phyloP scores from a whole-genome alignment of 2,113 vertebrate species.

The Calonectris borealis region DNA sequence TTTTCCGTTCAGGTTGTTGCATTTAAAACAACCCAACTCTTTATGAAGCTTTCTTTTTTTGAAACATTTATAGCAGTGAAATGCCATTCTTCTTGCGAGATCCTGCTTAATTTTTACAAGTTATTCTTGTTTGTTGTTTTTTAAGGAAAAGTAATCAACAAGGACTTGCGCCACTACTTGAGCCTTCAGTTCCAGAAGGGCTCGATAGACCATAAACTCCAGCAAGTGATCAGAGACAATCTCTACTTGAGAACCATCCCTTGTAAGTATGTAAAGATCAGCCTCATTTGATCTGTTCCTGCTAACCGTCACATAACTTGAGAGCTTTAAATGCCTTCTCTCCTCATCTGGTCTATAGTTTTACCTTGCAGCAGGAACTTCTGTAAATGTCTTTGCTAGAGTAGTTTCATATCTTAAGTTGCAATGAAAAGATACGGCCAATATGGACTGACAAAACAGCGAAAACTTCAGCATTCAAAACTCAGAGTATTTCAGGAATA shows the following conservation, averaged over 20 bases:
- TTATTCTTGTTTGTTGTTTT: slow-evolving; percentile 7
- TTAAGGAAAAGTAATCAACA: slow-evolving; percentile 96
- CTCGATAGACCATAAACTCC: slow-evolving; percentile 96
- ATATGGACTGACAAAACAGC: not conserved
- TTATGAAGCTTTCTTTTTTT: not conserved
- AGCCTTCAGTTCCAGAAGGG: slow-evolving; percentile 99
- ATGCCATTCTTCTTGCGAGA: not conserved
- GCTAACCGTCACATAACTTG: not conserved
- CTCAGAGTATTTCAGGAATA: not conserved
- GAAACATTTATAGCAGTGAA: not conserved
- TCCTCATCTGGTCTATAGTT: not conserved
- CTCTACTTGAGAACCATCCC: slow-evolving; percentile 98
- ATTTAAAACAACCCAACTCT: not conserved
- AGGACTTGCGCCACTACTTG: slow-evolving; percentile 95
- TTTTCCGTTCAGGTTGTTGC: not conserved
- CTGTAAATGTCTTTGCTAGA: not conserved
- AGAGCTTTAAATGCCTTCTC: not conserved
- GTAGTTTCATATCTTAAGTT: not conserved
- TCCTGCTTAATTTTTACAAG: not conserved
- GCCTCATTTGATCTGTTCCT: not conserved
- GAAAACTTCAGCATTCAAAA: not conserved
- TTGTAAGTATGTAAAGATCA: slow-evolving; percentile 84
- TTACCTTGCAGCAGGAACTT: not conserved
- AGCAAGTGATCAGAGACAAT: slow-evolving; percentile 99
- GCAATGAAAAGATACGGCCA: not conserved